Base-by-base conservation (phyloP, 37 sponge, comb jelly and placozoan species). In the Tethya wilhelma region DNA sequence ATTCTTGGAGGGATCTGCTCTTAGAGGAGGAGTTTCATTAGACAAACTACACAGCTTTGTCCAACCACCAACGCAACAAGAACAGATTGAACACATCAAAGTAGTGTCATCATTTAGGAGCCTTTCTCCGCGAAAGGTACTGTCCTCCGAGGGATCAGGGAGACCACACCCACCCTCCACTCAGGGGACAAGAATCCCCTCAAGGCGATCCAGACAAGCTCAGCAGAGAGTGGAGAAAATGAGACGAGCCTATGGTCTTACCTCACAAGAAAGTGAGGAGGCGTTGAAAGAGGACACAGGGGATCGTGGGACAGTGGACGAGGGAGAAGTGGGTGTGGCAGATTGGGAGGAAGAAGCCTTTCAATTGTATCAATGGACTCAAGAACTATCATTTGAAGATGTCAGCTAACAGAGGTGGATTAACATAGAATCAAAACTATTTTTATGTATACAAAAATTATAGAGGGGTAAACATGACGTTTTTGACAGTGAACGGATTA, bases 141-240 rank as follows among this genome's bases (percentile, higher is more conserved):
- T n/a, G n/a, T n/a, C n/a, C n/a, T n/a, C n/a, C n/a, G n/a, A n/a
- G n/a, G n/a, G n/a, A n/a, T n/a, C n/a, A n/a, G n/a, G n/a, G n/a
- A n/a, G n/a, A 60, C 28, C 22, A 12, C 28, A 12, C 63, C 22
- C 25, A 6, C 20, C 22, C 28, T 60, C 63, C 63, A 60, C 7
- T 7, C 26, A 60, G 63, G 11, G 22, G 63, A 12, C 53, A 19
- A 49, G 53, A 49, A 14, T n/a, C n/a, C 62, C 84, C 0, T 79
- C 84, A 28, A 69, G 90, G 34, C 44, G 87, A 63, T 91, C 96
- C 39, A 75, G 75, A 53, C 81, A 79, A n/a, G 91, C 96, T 0
- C 59, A 70, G 37, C 37, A 83, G 59, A 74, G 96, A 30, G 96
- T 67, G 19, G 75, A 86, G 12, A 78, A 53, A 71, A 95, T 95